Conservation (phyloP, 2,113 vertebrate genomes). For the Bos indicus region DNA sequence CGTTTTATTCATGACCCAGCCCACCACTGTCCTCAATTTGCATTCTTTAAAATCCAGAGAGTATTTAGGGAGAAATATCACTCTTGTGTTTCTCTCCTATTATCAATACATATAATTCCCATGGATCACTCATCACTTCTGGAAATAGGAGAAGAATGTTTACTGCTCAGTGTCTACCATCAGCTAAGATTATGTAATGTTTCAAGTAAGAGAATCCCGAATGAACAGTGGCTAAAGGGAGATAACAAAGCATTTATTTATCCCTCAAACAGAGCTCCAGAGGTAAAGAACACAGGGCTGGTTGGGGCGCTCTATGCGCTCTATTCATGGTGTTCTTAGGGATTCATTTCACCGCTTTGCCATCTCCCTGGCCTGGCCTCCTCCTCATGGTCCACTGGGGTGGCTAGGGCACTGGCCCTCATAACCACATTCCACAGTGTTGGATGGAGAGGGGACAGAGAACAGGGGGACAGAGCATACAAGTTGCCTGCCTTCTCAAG, state of each 20-base stretch:
- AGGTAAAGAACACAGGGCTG: background rate
- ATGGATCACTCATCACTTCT: background rate
- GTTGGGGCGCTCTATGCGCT: background rate
- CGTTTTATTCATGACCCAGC: background rate
- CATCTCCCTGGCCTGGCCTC: background rate
- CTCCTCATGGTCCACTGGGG: background rate
- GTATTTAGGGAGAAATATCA: background rate
- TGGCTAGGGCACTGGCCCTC: background rate
- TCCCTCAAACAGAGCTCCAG: background rate
- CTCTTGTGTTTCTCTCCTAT: background rate
- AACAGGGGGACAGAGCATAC: background rate
- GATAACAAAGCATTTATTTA: background rate
- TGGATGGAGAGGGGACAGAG: background rate
- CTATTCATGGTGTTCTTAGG: background rate
- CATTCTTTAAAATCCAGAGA: slow-evolving; percentile 2
- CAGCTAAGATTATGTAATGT: background rate
- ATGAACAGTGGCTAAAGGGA: background rate
- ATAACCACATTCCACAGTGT: background rate
- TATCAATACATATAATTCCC: background rate
- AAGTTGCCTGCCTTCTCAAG: background rate
- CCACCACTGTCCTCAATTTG: background rate
- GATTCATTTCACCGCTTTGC: background rate
- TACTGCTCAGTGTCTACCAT: background rate
- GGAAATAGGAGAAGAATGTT: background rate
- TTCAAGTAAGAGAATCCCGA: background rate